Base-by-base conservation (phyloP, 2,797 vertebrate species). In the Perodicticus potto region DNA sequence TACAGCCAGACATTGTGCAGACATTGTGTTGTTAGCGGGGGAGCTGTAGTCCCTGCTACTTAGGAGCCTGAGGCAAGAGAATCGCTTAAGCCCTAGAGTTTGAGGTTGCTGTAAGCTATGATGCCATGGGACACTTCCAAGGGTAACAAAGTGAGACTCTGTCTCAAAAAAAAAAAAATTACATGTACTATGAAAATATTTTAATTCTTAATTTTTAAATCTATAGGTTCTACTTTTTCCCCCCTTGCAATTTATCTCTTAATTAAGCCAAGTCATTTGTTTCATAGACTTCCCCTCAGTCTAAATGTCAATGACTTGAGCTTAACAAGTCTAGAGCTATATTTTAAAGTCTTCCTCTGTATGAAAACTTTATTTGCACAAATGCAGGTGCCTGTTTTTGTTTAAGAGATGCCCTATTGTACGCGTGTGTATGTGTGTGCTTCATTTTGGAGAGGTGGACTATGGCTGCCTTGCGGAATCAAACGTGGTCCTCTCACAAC, bases 201-300 rank as follows among this genome's bases (percentile, higher is more conserved):
- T 32, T 27, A 59, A 82, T n/a, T 65, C 40, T 59, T 69, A 34
- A 77, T 77, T 77, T 77, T 77, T 55, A 77, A 77, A 82, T 67
- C 69, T 67, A 88, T 0, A 74, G 67, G 22, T 59, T 55, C 65
- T n/a, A 65, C 32, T 92, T 92, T 72, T 53, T 77, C 86, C 82
- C 90, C 40, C 34, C 86, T 90, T 45, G 34, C 16, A 74, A 45
- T 80, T 34, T 78, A 94, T 20, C 32, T 29, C 19, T 37, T 86
- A 74, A 95, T 53, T 90, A 67, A 87, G 83, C 43, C 72, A 91
- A 88, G 34, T 80, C 25, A 63, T 88, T 65, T 85, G n/a, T 92
- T 82, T 40, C 87, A 57, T 7, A 81, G 32, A 80, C 25, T 23
- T 61, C 22, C 55, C 72, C 20, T 88, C 37, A 61, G 45, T 55